Conservation (phyloP, 2,888 invertebrate genomes). For the Drosophila atripex region DNA sequence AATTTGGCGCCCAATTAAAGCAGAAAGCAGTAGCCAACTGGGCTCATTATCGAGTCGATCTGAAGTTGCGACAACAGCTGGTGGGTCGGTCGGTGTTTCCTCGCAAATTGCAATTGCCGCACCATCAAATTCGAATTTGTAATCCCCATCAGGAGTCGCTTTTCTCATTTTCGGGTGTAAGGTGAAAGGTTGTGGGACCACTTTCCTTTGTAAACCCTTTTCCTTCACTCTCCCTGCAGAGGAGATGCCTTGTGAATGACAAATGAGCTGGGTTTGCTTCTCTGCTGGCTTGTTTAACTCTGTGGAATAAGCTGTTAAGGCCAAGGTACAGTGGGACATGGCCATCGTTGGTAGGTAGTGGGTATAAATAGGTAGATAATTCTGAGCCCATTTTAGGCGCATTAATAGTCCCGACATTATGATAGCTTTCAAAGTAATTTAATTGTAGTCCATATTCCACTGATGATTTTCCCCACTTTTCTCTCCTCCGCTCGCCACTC, state of each 20-base stretch:
- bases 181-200: slow-evolving; percentile 29
- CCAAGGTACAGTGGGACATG: slow-evolving; percentile 13
- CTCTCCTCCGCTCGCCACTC: background rate
- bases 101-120: slow-evolving; percentile 38
- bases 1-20: slow-evolving; percentile 68
- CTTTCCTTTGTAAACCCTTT: slow-evolving; percentile 15
- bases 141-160: slow-evolving; percentile 6
- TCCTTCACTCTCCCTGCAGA: background rate
- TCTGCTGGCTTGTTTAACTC: slow-evolving; percentile 15
- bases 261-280: slow-evolving; percentile 36
- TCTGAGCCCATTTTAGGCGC: no score
- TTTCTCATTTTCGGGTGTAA: background rate
- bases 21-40: slow-evolving; percentile 37
- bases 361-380: no score
- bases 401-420: no score
- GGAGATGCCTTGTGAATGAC: slow-evolving; percentile 29
- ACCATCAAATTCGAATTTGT: slow-evolving; percentile 45
- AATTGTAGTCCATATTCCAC: background rate
- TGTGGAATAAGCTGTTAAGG: slow-evolving; percentile 18
- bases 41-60: slow-evolving; percentile 53
- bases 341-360: no score
- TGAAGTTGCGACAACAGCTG: slow-evolving; percentile 6
- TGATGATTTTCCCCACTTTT: background rate
- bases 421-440: no score
- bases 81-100: slow-evolving; percentile 10